Percentiles rank a stretch among this genome's conserved stretches.
Evolutionary conservation across 2,888 invertebrate genomes (phyloP).

Genomic region (Junonia oenone): DNA sequence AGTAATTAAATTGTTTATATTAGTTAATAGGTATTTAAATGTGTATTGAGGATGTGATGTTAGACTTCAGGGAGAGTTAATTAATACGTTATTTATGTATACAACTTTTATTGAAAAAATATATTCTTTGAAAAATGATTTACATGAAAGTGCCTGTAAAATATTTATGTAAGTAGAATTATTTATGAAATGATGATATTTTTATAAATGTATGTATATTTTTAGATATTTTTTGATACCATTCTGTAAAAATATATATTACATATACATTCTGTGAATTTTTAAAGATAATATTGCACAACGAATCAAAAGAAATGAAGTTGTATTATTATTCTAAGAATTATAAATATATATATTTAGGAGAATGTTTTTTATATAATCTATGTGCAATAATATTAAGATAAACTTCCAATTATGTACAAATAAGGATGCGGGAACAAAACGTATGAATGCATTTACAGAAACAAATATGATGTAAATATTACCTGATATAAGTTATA

Average conservation of each 20-base stretch:
- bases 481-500: slow-evolving; percentile 44
- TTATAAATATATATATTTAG: background rate
- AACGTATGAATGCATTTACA: slow-evolving; percentile 62
- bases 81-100: background rate
- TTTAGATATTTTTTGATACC: background rate
- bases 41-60: no score
- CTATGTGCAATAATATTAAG: slow-evolving; percentile 31
- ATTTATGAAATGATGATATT: no score
- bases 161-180: background rate
- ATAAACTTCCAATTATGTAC: slow-evolving; percentile 24
- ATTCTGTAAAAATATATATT: background rate
- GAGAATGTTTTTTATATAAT: slow-evolving; percentile 7
- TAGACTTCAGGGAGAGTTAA: no score
- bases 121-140: background rate
- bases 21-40: no score
- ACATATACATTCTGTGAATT: no score
- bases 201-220: no score
- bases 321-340: no score
- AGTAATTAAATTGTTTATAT: no score
- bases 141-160: background rate
- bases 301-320: no score
- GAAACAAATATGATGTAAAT: slow-evolving; percentile 50
- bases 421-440: slow-evolving; percentile 40
- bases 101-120: no score
- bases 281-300: no score